phyloP scores from a whole-genome alignment of 1,140 invertebrate genomes.

The Laodelphax striatellus region DNA sequence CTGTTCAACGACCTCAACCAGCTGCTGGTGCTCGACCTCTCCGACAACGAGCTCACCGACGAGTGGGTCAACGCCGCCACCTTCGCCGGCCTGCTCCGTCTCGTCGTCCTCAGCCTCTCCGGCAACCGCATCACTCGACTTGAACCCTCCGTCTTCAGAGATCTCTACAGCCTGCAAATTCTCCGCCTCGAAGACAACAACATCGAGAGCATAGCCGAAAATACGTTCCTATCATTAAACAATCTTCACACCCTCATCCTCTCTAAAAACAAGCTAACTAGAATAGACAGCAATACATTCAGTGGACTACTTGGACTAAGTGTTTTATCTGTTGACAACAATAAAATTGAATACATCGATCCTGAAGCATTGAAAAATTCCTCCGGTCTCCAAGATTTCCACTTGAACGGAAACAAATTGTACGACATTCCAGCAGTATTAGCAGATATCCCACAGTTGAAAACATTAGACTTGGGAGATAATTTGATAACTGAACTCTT shows the following conservation, averaged over 20 bases:
- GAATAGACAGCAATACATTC: constrained; percentile 63
- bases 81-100: constrained; percentile 65
- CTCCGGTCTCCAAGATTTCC: constrained; percentile 72
- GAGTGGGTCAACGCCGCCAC: constrained; percentile 82
- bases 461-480: constrained; percentile 77
- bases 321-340: constrained; percentile 72
- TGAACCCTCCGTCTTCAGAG: constrained; percentile 65
- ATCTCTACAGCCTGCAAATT: constrained; percentile 69
- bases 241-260: constrained; percentile 77
- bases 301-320: constrained; percentile 64
- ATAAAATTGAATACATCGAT: constrained; percentile 64
- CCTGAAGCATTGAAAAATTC: constrained; percentile 71
- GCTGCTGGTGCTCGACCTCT: constrained; percentile 69
- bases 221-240: constrained; percentile 65
- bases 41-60: constrained; percentile 71
- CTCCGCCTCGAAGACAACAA: constrained; percentile 72
- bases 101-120: constrained; percentile 71
- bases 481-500: constrained; percentile 75
- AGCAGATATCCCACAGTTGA: constrained; percentile 62
- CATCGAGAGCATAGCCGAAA: constrained; percentile 66
- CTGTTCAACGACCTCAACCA: constrained; percentile 71
- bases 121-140: constrained; percentile 67
- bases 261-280: constrained; percentile 71
- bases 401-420: constrained; percentile 79
- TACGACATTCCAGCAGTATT: constrained; percentile 73